Evolutionary conservation across 1,140 invertebrate species (phyloP).

Genomic region (Drosophila seguyi): DNA sequence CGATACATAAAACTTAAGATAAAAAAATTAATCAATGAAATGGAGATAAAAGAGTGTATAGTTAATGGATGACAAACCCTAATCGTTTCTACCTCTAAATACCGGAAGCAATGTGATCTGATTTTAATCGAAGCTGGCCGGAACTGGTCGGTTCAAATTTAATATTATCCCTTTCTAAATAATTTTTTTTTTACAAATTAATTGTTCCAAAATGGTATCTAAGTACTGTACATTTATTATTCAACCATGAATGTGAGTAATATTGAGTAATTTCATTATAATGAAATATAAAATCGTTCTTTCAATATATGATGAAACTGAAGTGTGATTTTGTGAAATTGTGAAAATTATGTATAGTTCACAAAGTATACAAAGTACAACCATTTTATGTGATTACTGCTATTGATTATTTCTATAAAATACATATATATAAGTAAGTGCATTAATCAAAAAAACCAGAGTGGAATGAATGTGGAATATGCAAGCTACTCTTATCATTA

Average conservation of each 20-base stretch:
- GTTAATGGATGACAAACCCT: background rate
- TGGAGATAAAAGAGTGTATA: too few relatives aligned
- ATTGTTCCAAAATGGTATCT: too few relatives aligned
- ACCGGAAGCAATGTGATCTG: background rate
- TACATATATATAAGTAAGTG: conserved; percentile 7
- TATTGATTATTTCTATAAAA: background rate
- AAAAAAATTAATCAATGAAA: background rate
- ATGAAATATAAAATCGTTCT: conserved; percentile 1
- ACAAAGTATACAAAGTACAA: background rate
- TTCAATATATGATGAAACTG: conserved; percentile 14
- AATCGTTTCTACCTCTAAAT: background rate
- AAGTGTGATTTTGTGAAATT: background rate
- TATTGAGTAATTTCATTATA: background rate
- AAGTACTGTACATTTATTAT: background rate
- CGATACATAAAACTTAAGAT: background rate
- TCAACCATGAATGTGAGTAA: background rate
- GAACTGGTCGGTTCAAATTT: background rate
- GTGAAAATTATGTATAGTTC: background rate
- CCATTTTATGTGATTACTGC: background rate
- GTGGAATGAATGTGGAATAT: background rate
- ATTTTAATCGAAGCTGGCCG: background rate
- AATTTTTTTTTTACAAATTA: too few relatives aligned
- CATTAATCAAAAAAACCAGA: conserved; percentile 1
- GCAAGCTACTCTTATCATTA: too few relatives aligned
- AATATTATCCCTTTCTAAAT: background rate